These are phyloP conservation scores for Tholera decimalis DNA, from an alignment of 2,888 invertebrate genomes.

Conservation along the genomic window DNA sequence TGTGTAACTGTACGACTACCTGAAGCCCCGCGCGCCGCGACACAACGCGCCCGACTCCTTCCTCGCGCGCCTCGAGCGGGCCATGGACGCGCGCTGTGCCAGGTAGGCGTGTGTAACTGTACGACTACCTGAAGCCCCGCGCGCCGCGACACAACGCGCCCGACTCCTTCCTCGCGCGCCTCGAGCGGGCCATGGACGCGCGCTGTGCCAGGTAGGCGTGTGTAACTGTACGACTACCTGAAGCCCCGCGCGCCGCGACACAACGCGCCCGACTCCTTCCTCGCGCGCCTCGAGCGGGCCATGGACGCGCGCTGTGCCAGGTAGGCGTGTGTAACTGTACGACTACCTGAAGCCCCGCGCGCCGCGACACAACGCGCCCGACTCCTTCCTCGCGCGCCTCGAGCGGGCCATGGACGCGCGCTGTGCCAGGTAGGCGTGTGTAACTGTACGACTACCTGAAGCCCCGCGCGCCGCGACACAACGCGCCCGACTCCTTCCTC, in stretches of 20 bases:
- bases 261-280: slow-evolving; percentile 9
- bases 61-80: slow-evolving; percentile 93
- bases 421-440: neutral
- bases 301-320: slow-evolving; percentile 4
- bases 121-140: slow-evolving; percentile 61
- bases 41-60: slow-evolving; percentile 83
- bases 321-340: neutral
- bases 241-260: neutral
- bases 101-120: slow-evolving; percentile 72
- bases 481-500: slow-evolving; percentile 90
- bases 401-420: neutral
- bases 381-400: neutral
- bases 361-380: neutral
- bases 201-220: slow-evolving; percentile 92
- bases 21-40: slow-evolving; percentile 41
- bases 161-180: slow-evolving; percentile 92
- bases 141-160: slow-evolving; percentile 37
- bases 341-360: neutral
- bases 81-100: slow-evolving; percentile 94
- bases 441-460: no score
- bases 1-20: no score
- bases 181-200: slow-evolving; percentile 94
- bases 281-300: slow-evolving; percentile 1
- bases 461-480: neutral
- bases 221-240: no score